These are phyloP conservation scores for Hapalemur alaotrensis DNA, from an alignment of 2,797 vertebrate species.

Conservation along the genomic window DNA sequence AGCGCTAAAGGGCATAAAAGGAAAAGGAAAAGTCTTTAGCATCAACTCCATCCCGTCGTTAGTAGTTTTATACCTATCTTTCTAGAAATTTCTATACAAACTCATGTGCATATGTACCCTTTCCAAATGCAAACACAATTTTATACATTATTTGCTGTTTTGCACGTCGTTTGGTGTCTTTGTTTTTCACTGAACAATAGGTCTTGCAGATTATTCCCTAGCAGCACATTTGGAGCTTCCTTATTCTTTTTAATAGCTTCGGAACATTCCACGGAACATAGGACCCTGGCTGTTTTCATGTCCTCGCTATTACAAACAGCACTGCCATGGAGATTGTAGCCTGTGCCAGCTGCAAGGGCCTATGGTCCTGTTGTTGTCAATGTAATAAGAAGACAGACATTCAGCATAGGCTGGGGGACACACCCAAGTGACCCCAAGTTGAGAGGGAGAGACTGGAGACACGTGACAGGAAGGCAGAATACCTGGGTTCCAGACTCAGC, in stretches of 20 bases:
- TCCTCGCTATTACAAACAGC: neutral
- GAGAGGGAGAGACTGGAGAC: neutral
- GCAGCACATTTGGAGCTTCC: neutral
- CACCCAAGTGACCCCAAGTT: neutral
- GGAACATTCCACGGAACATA: neutral
- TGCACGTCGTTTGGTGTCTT: neutral
- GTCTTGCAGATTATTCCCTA: neutral
- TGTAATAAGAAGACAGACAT: neutral
- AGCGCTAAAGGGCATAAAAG: slow-evolving; percentile 15
- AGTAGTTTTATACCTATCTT: neutral
- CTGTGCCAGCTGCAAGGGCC: neutral
- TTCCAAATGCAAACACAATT: neutral
- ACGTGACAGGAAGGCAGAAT: accelerated
- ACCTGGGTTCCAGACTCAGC: neutral
- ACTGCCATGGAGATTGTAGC: neutral
- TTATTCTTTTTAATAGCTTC: neutral
- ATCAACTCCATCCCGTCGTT: neutral
- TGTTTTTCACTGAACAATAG: neutral
- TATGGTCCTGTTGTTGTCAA: neutral
- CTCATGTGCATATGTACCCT: neutral
- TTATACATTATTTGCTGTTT: neutral
- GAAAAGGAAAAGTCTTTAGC: neutral
- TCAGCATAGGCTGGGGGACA: too few species aligned
- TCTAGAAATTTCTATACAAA: slow-evolving; percentile 9
- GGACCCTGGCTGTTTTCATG: neutral